phyloP scores from a whole-genome alignment of 1,140 invertebrate species.

The Phocides pigmalion region DNA sequence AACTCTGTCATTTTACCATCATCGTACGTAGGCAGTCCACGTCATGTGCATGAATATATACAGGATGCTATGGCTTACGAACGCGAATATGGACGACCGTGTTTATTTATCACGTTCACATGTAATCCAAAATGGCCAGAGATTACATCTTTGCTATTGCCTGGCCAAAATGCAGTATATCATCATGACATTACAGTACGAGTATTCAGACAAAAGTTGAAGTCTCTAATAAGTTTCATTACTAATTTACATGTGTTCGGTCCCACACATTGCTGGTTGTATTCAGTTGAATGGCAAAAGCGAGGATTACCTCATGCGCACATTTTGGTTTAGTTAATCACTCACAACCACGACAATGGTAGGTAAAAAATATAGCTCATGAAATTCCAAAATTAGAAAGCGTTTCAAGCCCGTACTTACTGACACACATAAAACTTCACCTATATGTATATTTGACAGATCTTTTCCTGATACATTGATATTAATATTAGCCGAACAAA shows the following conservation, averaged over 20 bases:
- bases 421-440: too few relatives aligned
- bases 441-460: too few relatives aligned
- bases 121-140: conserved; percentile 34
- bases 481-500: too few relatives aligned
- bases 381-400: too few relatives aligned
- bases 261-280: conserved; percentile 31
- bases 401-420: too few relatives aligned
- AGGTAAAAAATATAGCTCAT: too few relatives aligned
- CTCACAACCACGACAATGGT: too few relatives aligned
- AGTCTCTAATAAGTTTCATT: conserved; percentile 34
- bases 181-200: conserved; percentile 11
- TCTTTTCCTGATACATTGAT: too few relatives aligned
- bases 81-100: conserved; percentile 30
- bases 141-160: conserved; percentile 26
- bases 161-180: conserved; percentile 16
- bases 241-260: conserved; percentile 32
- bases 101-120: conserved; percentile 12
- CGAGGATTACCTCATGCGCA: conserved; percentile 39
- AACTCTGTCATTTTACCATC: conserved; percentile 34
- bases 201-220: conserved; percentile 39
- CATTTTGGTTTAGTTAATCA: conserved; percentile 32
- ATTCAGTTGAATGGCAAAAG: conserved; percentile 39
- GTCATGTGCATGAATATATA: conserved; percentile 34
- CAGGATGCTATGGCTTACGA: conserved; percentile 30
- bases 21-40: conserved; percentile 34